Percentiles rank a stretch among this genome's conserved stretches.
phyloP scores from a whole-genome alignment of 2,888 invertebrate genomes.

The Perizoma affinitatum region DNA sequence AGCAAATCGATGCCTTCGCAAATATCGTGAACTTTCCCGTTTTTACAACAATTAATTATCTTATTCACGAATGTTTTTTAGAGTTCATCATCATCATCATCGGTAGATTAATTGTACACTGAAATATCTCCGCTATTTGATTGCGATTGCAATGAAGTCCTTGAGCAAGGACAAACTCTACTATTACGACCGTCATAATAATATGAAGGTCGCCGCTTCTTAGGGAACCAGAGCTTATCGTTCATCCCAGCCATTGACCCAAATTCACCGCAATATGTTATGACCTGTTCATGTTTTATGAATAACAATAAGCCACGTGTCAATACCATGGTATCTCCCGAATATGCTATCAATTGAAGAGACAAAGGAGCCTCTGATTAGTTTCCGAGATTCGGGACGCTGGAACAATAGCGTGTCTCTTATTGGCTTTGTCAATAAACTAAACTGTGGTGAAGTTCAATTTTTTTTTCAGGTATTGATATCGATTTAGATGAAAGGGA shows the following conservation, averaged over 20 bases:
- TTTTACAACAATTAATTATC: too few relatives aligned
- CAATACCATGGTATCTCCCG: slow-evolving; percentile 38
- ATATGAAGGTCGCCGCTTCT: too few relatives aligned
- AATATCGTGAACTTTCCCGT: too few relatives aligned
- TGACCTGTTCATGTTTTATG: slow-evolving; percentile 41
- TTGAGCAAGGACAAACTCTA: too few relatives aligned
- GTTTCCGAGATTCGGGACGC: slow-evolving; percentile 45
- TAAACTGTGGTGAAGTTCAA: slow-evolving; percentile 38
- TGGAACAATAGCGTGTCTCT: slow-evolving; percentile 49
- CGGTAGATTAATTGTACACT: too few relatives aligned
- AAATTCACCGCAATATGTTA: slow-evolving; percentile 35
- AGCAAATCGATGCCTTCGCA: too few relatives aligned
- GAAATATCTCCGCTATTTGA: too few relatives aligned
- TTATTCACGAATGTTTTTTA: too few relatives aligned
- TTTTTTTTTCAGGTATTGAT: slow-evolving; percentile 17
- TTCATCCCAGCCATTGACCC: slow-evolving; percentile 35
- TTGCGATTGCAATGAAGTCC: too few relatives aligned
- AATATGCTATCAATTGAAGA: slow-evolving; percentile 58
- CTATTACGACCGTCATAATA: too few relatives aligned
- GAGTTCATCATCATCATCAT: too few relatives aligned
- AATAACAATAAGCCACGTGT: slow-evolving; percentile 40
- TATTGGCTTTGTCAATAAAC: slow-evolving; percentile 39
- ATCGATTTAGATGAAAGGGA: slow-evolving; percentile 1
- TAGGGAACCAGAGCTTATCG: slow-evolving; percentile 13
- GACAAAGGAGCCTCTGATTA: slow-evolving; percentile 58